A percentile compares a stretch with the other conserved stretches of the same genome.
Conservation (phyloP, 2,888 invertebrate species). For the Papilio demoleus region DNA sequence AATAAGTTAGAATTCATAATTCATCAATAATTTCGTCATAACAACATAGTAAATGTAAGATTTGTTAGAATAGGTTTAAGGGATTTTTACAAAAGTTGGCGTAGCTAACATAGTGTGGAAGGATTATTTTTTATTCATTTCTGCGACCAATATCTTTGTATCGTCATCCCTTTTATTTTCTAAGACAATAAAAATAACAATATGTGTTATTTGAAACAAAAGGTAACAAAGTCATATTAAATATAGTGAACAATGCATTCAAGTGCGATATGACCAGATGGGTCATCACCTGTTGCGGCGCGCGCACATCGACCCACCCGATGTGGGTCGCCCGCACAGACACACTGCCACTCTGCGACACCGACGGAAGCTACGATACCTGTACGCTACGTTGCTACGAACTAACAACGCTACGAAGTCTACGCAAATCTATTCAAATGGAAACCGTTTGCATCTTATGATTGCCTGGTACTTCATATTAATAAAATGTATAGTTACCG, state of each 20-base stretch:
- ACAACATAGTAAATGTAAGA: too few relatives aligned
- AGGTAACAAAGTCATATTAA: too few relatives aligned
- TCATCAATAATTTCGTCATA: too few relatives aligned
- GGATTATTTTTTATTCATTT: too few relatives aligned
- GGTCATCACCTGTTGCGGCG: conserved; percentile 77
- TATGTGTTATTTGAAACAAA: too few relatives aligned
- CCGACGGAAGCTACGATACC: conserved; percentile 24
- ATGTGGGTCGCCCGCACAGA: conserved; percentile 56
- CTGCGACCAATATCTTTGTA: too few relatives aligned
- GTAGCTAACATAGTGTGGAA: too few relatives aligned
- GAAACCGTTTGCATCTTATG: conserved; percentile 12
- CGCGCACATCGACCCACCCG: conserved; percentile 77
- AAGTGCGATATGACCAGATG: not conserved
- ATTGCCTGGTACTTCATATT: not conserved
- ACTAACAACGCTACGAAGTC: not conserved
- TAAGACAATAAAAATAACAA: too few relatives aligned
- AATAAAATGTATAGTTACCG: not conserved
- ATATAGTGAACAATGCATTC: not conserved
- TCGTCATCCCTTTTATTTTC: too few relatives aligned
- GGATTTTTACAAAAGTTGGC: too few relatives aligned
- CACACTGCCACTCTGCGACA: conserved; percentile 5
- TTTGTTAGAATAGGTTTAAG: too few relatives aligned
- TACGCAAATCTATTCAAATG: conserved; percentile 11
- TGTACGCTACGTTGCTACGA: conserved; percentile 1
- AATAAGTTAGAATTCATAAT: too few relatives aligned